A percentile compares a stretch with the other conserved stretches of the same genome.
These are phyloP conservation scores for Apomyelois bistriatella DNA, from an alignment of 2,888 invertebrate species.

Conservation along the genomic window DNA sequence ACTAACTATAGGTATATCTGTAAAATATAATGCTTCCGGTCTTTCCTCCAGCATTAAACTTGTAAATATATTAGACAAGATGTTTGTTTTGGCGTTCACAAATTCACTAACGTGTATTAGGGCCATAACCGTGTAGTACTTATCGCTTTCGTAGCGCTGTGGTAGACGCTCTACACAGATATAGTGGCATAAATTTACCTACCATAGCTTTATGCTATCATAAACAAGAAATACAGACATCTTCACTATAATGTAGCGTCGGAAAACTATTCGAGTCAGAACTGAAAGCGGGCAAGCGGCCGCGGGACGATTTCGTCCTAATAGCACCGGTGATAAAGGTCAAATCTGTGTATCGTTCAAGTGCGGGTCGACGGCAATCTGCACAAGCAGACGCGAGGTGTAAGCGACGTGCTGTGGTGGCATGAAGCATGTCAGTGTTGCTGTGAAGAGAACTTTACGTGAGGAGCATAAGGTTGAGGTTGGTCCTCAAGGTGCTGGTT, in stretches of 20 bases:
- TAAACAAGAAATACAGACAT: constrained; percentile 69
- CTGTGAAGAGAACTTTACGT: constrained; percentile 32
- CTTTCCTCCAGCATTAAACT: too few species aligned
- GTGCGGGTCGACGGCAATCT: constrained; percentile 65
- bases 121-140: constrained; percentile 25
- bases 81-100: background rate
- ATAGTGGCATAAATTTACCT: constrained; percentile 59
- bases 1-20: too few species aligned
- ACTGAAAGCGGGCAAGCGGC: constrained; percentile 43
- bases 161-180: constrained; percentile 46
- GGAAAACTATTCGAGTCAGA: constrained; percentile 48
- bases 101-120: constrained; percentile 25
- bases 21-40: too few species aligned
- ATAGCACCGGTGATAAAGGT: constrained; percentile 56
- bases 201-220: constrained; percentile 68
- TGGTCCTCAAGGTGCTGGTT: constrained; percentile 26
- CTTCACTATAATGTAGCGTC: constrained; percentile 62
- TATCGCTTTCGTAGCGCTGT: constrained; percentile 31
- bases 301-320: constrained; percentile 48
- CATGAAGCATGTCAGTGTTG: constrained; percentile 27
- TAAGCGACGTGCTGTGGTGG: constrained; percentile 54
- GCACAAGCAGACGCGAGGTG: constrained; percentile 67
- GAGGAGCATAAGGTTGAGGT: constrained; percentile 35
- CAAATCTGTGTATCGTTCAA: constrained; percentile 55
- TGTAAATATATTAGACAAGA: too few species aligned